phyloP scores from a whole-genome alignment of 2,888 invertebrate species.

The Monopis laevigella region DNA sequence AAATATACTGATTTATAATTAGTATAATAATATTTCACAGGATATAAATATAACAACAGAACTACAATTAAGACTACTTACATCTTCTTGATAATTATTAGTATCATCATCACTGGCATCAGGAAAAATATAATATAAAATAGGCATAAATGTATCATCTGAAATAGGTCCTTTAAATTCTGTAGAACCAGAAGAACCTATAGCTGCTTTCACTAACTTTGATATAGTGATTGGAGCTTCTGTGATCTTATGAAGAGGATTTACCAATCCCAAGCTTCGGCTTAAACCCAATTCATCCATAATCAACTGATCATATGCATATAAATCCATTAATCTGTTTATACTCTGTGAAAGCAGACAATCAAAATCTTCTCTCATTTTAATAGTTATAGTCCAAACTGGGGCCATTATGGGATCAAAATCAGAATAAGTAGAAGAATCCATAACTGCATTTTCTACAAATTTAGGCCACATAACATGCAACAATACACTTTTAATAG shows the following conservation, averaged over 20 bases:
- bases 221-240: slow-evolving; percentile 79
- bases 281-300: slow-evolving; percentile 58
- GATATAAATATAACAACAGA: not conserved
- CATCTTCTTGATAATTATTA: slow-evolving; percentile 48
- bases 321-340: slow-evolving; percentile 74
- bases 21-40: not conserved
- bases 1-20: not conserved
- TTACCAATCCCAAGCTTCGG: slow-evolving; percentile 56
- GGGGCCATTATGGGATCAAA: slow-evolving; percentile 84
- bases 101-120: slow-evolving; percentile 78
- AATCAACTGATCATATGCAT: slow-evolving; percentile 55
- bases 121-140: slow-evolving; percentile 87
- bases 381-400: slow-evolving; percentile 77
- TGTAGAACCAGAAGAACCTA: slow-evolving; percentile 60
- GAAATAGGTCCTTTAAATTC: slow-evolving; percentile 78
- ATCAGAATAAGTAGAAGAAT: slow-evolving; percentile 88
- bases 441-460: slow-evolving; percentile 85
- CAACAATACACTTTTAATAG: slow-evolving; percentile 78
- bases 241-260: slow-evolving; percentile 77
- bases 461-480: slow-evolving; percentile 89
- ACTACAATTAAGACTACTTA: not conserved
- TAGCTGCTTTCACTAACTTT: slow-evolving; percentile 61
- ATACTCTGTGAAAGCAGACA: slow-evolving; percentile 83
- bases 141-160: slow-evolving; percentile 76
- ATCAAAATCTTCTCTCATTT: slow-evolving; percentile 73